A percentile compares a stretch with the other conserved stretches of the same genome.
Evolutionary conservation across 2,113 vertebrate species (phyloP).

Genomic region (Prunella himalayana): DNA sequence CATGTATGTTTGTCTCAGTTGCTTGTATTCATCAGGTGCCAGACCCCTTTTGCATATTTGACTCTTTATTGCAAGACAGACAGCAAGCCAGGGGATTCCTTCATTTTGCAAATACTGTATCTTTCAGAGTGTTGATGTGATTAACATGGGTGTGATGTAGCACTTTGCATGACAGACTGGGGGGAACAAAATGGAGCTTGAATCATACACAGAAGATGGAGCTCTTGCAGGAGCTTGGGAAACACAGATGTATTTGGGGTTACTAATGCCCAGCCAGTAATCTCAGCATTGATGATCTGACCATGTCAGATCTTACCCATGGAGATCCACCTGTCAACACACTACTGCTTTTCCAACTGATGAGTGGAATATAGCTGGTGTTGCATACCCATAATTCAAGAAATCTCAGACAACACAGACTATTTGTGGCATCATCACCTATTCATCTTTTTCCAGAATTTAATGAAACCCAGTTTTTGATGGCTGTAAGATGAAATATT

Average conservation of each 20-base stretch:
- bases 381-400: not conserved
- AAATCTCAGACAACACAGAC: not conserved
- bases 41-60: not conserved
- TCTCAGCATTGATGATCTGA: not conserved
- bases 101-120: not conserved
- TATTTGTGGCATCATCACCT: not conserved
- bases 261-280: not conserved
- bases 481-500: not conserved
- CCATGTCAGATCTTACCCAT: not conserved
- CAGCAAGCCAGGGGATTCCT: not conserved
- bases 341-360: not conserved
- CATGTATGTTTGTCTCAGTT: not conserved
- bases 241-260: not conserved
- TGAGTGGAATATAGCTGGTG: not conserved
- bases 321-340: not conserved
- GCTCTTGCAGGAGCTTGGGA: not conserved
- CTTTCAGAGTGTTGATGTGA: not conserved
- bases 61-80: not conserved
- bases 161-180: not conserved
- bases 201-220: not conserved
- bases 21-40: not conserved
- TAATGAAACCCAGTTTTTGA: not conserved
- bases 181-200: not conserved
- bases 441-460: not conserved
- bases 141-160: not conserved